A percentile compares a stretch with the other conserved stretches of the same genome.
Evolutionary conservation across 2,113 vertebrate genomes (phyloP).

Genomic region (Antigone vipio): DNA sequence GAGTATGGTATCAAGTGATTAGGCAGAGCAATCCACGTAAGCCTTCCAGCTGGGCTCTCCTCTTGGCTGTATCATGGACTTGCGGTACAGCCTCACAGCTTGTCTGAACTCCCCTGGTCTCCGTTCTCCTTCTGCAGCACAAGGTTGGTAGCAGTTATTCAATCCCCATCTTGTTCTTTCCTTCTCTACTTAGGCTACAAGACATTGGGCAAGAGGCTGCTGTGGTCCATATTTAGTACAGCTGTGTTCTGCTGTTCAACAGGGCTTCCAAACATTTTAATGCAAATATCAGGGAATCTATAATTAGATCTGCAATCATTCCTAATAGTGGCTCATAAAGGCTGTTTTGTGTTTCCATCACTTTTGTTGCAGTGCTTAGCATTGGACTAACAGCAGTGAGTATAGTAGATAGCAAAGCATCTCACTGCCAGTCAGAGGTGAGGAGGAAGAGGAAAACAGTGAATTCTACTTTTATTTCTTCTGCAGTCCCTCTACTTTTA

Average conservation of each 20-base stretch:
- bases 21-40: not conserved
- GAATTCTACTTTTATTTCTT: not conserved
- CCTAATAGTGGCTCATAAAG: not conserved
- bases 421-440: not conserved
- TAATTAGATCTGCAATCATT: not conserved
- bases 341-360: not conserved
- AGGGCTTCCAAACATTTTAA: not conserved
- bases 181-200: not conserved
- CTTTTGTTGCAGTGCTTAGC: not conserved
- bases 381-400: not conserved
- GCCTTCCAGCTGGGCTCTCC: not conserved
- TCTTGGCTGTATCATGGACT: not conserved
- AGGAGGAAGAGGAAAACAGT: not conserved
- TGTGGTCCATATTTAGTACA: not conserved
- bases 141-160: not conserved
- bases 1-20: not conserved
- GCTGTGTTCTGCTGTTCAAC: not conserved
- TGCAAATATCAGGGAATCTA: not conserved
- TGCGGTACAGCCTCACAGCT: fast-evolving
- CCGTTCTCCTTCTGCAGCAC: not conserved
- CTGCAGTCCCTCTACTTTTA: not conserved
- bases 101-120: not conserved
- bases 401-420: not conserved
- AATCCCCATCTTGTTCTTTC: not conserved
- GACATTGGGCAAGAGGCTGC: not conserved